Percentiles rank a stretch among this genome's conserved stretches.
Evolutionary conservation across 2,113 vertebrate species (phyloP).

Genomic region (Sturnus vulgaris): DNA sequence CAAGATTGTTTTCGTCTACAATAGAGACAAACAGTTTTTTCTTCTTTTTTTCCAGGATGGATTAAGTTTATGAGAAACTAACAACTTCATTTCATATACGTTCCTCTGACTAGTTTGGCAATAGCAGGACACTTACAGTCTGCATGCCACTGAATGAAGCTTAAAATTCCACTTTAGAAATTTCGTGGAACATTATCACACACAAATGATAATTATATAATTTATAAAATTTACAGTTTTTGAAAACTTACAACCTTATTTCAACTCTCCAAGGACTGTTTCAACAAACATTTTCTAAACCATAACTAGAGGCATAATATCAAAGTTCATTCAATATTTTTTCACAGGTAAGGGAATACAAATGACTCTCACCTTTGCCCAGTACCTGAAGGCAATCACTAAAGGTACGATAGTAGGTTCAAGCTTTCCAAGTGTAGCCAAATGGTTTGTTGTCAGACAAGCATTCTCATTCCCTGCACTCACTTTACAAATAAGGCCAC

Average conservation of each 20-base stretch:
- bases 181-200: background rate
- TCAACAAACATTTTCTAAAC: background rate
- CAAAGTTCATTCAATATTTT: background rate
- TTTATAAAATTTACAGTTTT: background rate
- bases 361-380: conserved; percentile 82
- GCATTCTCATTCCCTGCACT: conserved; percentile 93
- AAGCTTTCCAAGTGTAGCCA: conserved; percentile 76
- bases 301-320: background rate
- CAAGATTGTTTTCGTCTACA: background rate
- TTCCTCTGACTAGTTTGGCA: background rate
- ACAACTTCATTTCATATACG: background rate
- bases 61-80: background rate
- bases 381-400: conserved; percentile 84
- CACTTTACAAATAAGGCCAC: conserved; percentile 90
- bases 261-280: background rate
- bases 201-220: background rate
- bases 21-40: background rate
- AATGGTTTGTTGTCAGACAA: conserved; percentile 84
- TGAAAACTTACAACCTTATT: background rate
- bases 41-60: background rate
- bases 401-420: conserved; percentile 79
- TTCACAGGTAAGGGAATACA: background rate
- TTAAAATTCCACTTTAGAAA: background rate
- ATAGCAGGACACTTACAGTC: background rate
- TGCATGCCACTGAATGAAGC: background rate